Percentiles rank a stretch among this genome's conserved stretches.
Evolutionary conservation across 2,797 vertebrate genomes (phyloP).

Genomic region (Leptoclinus maculatus): DNA sequence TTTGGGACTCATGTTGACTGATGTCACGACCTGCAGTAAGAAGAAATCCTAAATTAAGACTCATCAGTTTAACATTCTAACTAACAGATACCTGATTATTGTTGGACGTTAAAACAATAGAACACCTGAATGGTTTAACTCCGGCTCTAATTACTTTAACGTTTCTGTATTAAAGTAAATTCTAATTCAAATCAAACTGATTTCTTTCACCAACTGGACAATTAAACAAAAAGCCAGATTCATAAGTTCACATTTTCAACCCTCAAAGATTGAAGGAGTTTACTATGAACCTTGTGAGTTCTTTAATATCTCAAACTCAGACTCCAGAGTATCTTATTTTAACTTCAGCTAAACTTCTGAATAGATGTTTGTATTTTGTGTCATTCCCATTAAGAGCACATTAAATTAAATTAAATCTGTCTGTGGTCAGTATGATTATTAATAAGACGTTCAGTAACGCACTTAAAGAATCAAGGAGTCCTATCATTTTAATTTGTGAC

Average conservation of each 20-base stretch:
- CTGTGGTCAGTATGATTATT: too few relatives aligned
- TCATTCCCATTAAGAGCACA: not conserved
- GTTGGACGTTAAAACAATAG: too few relatives aligned
- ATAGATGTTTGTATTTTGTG: not conserved
- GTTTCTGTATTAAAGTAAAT: not conserved
- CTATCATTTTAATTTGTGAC: too few relatives aligned
- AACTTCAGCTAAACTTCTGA: not conserved
- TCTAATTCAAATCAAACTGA: not conserved
- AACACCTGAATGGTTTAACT: not conserved
- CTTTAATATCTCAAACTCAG: too few relatives aligned
- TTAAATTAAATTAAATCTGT: not conserved
- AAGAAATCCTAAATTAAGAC: not conserved
- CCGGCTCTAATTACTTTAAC: not conserved
- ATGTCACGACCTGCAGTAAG: constrained; percentile 20
- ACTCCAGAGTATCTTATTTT: not conserved
- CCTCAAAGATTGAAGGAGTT: too few relatives aligned
- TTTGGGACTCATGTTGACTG: constrained; percentile 79
- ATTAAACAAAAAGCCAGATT: not conserved
- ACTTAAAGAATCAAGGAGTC: not conserved
- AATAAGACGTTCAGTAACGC: not conserved
- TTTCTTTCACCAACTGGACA: not conserved
- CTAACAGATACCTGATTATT: too few relatives aligned
- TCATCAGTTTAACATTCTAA: too few relatives aligned
- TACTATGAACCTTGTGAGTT: not conserved
- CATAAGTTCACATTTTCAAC: too few relatives aligned